A percentile compares a stretch with the other conserved stretches of the same genome.
phyloP scores from a whole-genome alignment of 2,888 invertebrate species.

The Dynastes grantii region DNA sequence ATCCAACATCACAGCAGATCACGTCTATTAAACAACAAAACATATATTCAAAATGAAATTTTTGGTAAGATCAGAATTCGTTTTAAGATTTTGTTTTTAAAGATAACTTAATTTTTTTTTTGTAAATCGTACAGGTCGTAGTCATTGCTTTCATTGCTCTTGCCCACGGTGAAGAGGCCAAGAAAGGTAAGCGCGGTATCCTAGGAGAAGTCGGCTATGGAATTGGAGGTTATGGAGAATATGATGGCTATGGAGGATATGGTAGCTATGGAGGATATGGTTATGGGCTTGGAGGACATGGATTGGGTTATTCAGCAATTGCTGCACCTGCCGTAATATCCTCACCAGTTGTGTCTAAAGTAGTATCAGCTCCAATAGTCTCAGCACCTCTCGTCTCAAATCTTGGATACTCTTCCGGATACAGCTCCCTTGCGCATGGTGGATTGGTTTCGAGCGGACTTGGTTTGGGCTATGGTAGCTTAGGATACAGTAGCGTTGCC shows the following conservation, averaged over 20 bases:
- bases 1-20: constrained; percentile 12
- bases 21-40: constrained; percentile 1
- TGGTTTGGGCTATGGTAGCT: constrained; percentile 28
- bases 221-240: constrained; percentile 33
- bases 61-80: constrained; percentile 31
- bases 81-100: not conserved
- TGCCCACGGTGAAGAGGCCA: constrained; percentile 27
- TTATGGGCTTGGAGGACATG: constrained; percentile 19
- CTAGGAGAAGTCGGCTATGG: constrained; percentile 34
- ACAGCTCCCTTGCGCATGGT: constrained; percentile 13
- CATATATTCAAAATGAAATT: constrained; percentile 27
- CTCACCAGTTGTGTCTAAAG: constrained; percentile 39
- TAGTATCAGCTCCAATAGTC: constrained; percentile 39
- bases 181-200: constrained; percentile 40
- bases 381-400: constrained; percentile 44
- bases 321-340: constrained; percentile 39
- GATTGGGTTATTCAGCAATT: constrained; percentile 20
- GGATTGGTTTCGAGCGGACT: constrained; percentile 18
- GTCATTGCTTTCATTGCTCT: constrained; percentile 26
- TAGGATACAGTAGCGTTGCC: constrained; percentile 28
- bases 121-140: constrained; percentile 20
- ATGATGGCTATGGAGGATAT: constrained; percentile 12
- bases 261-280: not conserved
- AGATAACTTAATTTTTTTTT: not conserved
- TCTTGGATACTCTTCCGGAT: constrained; percentile 25